Percentiles rank a stretch among this genome's conserved stretches.
Evolutionary conservation across 2,113 vertebrate species (phyloP).

Genomic region (Myotis brandtii): DNA sequence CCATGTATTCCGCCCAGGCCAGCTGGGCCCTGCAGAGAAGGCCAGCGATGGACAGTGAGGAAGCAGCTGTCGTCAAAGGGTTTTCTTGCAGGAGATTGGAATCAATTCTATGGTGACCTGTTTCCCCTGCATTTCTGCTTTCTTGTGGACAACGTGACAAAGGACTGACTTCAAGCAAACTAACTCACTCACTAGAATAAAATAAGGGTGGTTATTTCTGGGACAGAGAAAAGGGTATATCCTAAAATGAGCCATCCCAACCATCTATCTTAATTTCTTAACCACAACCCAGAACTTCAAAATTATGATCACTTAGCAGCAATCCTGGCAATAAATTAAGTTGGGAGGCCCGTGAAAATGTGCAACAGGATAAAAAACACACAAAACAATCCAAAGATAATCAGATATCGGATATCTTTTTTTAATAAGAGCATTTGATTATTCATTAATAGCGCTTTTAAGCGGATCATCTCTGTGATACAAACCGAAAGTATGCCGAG

Average conservation of each 20-base stretch:
- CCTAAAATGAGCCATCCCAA: not conserved
- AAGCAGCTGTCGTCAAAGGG: not conserved
- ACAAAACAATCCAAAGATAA: not conserved
- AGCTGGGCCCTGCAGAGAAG: conserved; percentile 36
- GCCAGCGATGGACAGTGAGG: not conserved
- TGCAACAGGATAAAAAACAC: not conserved
- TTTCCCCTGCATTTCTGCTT: not conserved
- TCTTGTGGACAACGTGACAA: not conserved
- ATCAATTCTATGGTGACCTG: not conserved
- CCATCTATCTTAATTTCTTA: not conserved
- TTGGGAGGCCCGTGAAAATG: not conserved
- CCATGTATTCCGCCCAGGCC: conserved; percentile 6
- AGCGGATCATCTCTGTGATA: not conserved
- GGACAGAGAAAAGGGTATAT: not conserved
- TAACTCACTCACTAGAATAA: conserved; percentile 24
- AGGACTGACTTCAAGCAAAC: not conserved
- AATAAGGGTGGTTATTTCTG: not conserved
- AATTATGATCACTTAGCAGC: conserved; percentile 25
- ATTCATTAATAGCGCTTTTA: not conserved
- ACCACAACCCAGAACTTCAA: not conserved
- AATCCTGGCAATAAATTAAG: not conserved
- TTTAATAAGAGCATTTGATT: not conserved
- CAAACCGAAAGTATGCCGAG: not conserved
- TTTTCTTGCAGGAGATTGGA: not conserved
- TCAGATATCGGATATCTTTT: not conserved